Conservation (phyloP, 2,113 vertebrate species). For the Psophia crepitans region DNA sequence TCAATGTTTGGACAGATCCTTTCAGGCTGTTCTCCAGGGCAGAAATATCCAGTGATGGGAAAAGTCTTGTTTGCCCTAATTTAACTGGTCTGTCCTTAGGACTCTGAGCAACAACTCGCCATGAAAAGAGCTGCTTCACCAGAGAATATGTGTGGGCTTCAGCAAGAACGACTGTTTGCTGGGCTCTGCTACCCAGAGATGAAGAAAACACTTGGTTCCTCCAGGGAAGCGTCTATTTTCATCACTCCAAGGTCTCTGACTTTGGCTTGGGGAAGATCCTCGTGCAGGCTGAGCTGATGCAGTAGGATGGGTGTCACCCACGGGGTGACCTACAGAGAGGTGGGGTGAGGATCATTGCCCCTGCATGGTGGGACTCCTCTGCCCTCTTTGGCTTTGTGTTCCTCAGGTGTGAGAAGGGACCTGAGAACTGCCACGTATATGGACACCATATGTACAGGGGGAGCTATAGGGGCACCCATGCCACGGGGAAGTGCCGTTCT, state of each 20-base stretch:
- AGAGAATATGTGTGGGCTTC: background rate
- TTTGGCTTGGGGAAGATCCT: background rate
- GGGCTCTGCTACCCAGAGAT: background rate
- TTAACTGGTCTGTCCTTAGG: background rate
- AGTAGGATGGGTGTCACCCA: background rate
- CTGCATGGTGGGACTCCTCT: background rate
- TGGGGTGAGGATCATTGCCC: too few species aligned
- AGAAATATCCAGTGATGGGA: background rate
- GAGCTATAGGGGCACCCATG: background rate
- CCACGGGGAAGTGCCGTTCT: accelerated
- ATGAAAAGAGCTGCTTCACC: background rate
- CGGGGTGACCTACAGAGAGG: background rate
- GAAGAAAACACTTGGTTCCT: background rate
- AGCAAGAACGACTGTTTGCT: accelerated
- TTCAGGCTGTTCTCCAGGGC: background rate
- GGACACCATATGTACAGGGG: accelerated
- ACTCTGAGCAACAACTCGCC: background rate
- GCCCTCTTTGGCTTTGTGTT: background rate
- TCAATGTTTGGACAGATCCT: background rate
- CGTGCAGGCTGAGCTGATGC: background rate
- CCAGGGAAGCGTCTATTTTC: background rate
- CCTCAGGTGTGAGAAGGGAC: background rate
- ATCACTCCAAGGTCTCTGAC: background rate
- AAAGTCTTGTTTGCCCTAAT: background rate
- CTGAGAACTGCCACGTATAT: accelerated